Conservation (phyloP, 2,888 invertebrate genomes). For the Leptothorax acervorum region DNA sequence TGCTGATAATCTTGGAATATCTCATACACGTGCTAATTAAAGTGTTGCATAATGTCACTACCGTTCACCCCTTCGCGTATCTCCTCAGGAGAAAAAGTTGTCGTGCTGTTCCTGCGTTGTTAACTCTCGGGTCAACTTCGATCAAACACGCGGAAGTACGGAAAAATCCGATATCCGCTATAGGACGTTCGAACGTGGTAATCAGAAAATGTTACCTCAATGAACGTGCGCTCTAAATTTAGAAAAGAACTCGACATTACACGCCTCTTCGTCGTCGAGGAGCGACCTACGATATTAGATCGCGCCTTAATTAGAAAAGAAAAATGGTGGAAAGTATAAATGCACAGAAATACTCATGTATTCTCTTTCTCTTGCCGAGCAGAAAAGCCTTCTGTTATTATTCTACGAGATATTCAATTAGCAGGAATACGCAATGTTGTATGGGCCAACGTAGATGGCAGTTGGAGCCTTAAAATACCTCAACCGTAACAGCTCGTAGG, state of each 20-base stretch:
- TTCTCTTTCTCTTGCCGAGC: constrained; percentile 2
- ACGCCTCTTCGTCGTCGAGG: constrained; percentile 11
- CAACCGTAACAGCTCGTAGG: background rate
- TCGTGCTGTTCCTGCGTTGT: constrained; percentile 23
- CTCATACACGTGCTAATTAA: background rate
- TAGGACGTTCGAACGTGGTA: constrained; percentile 46
- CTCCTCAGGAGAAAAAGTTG: constrained; percentile 34
- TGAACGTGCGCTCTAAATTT: constrained; percentile 47
- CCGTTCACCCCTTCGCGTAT: constrained; percentile 25
- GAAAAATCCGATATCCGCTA: constrained; percentile 72
- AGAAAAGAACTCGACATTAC: constrained; percentile 39
- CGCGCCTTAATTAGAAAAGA: constrained; percentile 37
- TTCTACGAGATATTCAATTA: constrained; percentile 27
- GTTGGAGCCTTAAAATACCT: constrained; percentile 19
- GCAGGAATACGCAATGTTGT: constrained; percentile 17
- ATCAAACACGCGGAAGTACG: constrained; percentile 66
- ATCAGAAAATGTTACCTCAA: constrained; percentile 47
- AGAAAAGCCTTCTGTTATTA: constrained; percentile 24
- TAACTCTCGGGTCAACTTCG: constrained; percentile 61
- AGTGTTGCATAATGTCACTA: constrained; percentile 41
- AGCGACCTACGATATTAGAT: constrained; percentile 34
- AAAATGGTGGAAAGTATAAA: constrained; percentile 14
- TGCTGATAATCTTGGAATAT: background rate
- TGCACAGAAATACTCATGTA: constrained; percentile 7
- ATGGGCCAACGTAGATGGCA: background rate